phyloP scores from a whole-genome alignment of 1,140 invertebrate species.

The Rhopalosiphum padi region DNA sequence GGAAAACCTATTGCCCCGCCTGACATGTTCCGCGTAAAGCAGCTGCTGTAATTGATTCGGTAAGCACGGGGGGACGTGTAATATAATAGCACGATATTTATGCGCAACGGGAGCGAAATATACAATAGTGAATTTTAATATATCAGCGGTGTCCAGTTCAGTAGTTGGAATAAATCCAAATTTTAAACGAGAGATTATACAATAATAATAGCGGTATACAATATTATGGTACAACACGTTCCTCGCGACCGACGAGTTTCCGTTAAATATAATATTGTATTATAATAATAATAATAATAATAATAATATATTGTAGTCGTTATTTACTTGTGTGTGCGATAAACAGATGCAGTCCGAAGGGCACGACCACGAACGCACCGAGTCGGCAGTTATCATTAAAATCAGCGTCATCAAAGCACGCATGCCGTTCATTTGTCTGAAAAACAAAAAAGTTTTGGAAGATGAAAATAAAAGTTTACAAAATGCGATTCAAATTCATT shows the following conservation, averaged over 20 bases:
- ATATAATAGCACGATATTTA: background rate
- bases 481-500: background rate
- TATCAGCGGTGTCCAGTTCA: slow-evolving; percentile 45
- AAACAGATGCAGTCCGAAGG: slow-evolving; percentile 80
- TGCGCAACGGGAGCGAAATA: background rate
- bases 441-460: slow-evolving; percentile 8
- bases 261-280: background rate
- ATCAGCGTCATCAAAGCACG: slow-evolving; percentile 4
- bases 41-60: background rate
- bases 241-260: background rate
- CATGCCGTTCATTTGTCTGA: slow-evolving; percentile 52
- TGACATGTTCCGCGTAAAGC: background rate
- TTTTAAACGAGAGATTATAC: background rate
- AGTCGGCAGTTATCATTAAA: slow-evolving; percentile 46
- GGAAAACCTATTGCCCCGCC: background rate
- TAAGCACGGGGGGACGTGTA: background rate
- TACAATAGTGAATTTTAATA: slow-evolving; percentile 53
- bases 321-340: slow-evolving; percentile 78
- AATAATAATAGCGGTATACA: background rate
- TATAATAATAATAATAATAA: background rate
- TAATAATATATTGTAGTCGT: background rate
- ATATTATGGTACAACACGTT: background rate
- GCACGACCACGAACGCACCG: slow-evolving; percentile 64
- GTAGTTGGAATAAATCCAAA: slow-evolving; percentile 59
- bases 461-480: background rate